These are phyloP conservation scores for Octodonta nipae DNA, from an alignment of 2,888 invertebrate species.

Conservation along the genomic window DNA sequence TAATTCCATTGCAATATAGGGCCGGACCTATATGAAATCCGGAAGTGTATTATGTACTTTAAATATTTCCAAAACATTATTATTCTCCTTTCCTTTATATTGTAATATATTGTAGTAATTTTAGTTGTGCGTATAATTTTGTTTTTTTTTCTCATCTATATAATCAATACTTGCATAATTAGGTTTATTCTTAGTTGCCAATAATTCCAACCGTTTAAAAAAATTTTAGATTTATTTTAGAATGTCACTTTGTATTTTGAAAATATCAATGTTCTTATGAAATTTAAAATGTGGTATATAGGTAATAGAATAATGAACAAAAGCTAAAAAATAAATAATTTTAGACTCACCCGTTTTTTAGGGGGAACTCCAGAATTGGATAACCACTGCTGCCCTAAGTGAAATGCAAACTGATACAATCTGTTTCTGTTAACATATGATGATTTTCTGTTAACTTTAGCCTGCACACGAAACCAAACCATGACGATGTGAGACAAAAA, in stretches of 20 bases:
- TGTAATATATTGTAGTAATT: too few relatives aligned
- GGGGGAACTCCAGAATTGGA: constrained; percentile 43
- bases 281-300: background rate
- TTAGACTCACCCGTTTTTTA: constrained; percentile 46
- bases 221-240: too few relatives aligned
- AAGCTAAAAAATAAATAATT: background rate
- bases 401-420: constrained; percentile 56
- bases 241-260: background rate
- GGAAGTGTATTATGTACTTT: too few relatives aligned
- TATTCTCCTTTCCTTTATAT: too few relatives aligned
- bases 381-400: constrained; percentile 76
- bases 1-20: too few relatives aligned
- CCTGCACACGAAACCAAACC: constrained; percentile 43
- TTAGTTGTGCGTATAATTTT: too few relatives aligned
- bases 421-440: constrained; percentile 33
- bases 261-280: background rate
- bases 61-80: too few relatives aligned
- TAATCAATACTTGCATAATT: too few relatives aligned
- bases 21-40: too few relatives aligned
- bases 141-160: too few relatives aligned
- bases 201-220: too few relatives aligned
- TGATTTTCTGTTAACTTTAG: constrained; percentile 39
- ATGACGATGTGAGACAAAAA: constrained; percentile 17
- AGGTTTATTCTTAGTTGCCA: too few relatives aligned
- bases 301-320: background rate